These are phyloP conservation scores for Helostoma temminkii DNA, from an alignment of 2,797 vertebrate genomes.

Conservation along the genomic window DNA sequence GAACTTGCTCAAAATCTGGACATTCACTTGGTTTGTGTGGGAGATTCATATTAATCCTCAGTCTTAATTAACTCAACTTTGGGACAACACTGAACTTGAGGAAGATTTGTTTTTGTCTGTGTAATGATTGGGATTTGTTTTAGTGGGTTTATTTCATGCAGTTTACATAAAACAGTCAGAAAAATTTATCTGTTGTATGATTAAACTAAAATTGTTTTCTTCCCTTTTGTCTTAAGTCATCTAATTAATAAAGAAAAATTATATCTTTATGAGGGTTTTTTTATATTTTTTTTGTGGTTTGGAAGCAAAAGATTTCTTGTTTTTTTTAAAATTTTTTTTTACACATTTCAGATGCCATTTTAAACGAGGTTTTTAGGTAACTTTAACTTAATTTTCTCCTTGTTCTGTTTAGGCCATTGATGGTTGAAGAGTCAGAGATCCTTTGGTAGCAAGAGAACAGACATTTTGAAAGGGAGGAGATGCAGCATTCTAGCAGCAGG, in stretches of 20 bases:
- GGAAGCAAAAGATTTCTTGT: neutral
- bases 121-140: slow-evolving; percentile 69
- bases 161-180: slow-evolving; percentile 6
- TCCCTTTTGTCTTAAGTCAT: neutral
- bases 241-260: slow-evolving; percentile 52
- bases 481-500: slow-evolving; percentile 78
- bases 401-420: slow-evolving; percentile 35
- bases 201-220: slow-evolving; percentile 1
- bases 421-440: slow-evolving; percentile 74
- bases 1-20: slow-evolving; percentile 1
- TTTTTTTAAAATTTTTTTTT: neutral
- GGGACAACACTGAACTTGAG: neutral
- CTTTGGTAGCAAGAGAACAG: slow-evolving; percentile 25
- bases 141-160: neutral
- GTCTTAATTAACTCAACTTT: neutral
- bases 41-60: neutral
- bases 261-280: neutral
- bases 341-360: neutral
- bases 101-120: neutral
- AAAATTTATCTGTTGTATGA: neutral
- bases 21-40: slow-evolving; percentile 7
- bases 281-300: neutral
- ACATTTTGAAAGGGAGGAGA: slow-evolving; percentile 57
- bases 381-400: slow-evolving; percentile 35
- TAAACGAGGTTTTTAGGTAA: neutral